Evolutionary conservation across 2,888 invertebrate species (phyloP).

Genomic region (Nephrocerus scutellatus): DNA sequence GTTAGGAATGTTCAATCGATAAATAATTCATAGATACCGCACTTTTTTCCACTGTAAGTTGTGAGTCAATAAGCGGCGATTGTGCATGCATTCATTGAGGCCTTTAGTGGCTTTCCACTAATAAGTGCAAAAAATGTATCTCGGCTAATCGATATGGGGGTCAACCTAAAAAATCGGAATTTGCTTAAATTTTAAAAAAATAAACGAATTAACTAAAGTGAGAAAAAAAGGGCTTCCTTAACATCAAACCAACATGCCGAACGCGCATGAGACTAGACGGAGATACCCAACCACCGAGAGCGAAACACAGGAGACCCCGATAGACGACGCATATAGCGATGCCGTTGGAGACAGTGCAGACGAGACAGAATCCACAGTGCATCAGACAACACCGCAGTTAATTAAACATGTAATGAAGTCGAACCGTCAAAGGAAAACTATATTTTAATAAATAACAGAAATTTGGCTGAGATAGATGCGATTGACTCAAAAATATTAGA

Average conservation of each 20-base stretch:
- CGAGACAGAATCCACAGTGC: neutral
- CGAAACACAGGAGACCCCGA: neutral
- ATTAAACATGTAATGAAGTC: neutral
- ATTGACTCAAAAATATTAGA: conserved; percentile 1
- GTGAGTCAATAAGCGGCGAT: too few species aligned
- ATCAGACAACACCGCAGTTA: conserved; percentile 1
- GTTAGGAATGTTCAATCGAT: too few species aligned
- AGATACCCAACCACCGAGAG: neutral
- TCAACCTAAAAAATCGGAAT: too few species aligned
- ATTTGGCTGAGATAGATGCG: conserved; percentile 4
- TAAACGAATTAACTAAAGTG: neutral
- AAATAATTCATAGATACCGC: too few species aligned
- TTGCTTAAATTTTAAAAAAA: neutral
- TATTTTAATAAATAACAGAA: neutral
- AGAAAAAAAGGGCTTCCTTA: neutral
- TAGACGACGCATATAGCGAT: conserved; percentile 1
- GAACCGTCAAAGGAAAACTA: neutral
- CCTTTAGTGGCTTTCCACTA: too few species aligned
- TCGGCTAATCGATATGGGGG: conserved; percentile 8
- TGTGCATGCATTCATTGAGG: too few species aligned
- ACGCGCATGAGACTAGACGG: neutral
- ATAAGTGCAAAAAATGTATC: too few species aligned
- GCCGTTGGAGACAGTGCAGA: neutral
- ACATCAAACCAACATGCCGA: neutral
- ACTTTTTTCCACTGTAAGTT: too few species aligned